phyloP scores from a whole-genome alignment of 2,888 invertebrate species.

The Acanthococcus lagerstroemiae region DNA sequence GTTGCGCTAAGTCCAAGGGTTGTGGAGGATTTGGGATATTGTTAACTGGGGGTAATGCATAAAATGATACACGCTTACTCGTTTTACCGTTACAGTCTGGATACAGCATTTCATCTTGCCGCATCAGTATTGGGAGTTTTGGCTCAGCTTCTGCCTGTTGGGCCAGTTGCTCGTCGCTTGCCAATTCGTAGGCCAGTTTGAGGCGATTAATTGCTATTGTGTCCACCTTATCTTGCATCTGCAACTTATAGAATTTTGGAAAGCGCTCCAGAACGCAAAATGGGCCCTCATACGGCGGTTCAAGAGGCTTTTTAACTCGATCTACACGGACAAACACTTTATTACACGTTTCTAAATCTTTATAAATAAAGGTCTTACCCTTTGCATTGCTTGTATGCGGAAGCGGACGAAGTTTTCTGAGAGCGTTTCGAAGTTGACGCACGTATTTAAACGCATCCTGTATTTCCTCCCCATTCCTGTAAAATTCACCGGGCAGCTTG shows the following conservation, averaged over 20 bases:
- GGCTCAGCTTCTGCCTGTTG: too few relatives aligned
- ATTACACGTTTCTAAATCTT: slow-evolving; percentile 5
- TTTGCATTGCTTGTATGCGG: background rate
- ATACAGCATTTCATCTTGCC: background rate
- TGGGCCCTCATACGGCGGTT: slow-evolving; percentile 31
- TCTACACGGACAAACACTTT: slow-evolving; percentile 30
- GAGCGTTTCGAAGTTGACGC: background rate
- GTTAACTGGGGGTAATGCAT: too few relatives aligned
- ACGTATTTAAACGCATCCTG: background rate
- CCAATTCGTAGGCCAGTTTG: slow-evolving; percentile 12
- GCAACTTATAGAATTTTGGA: slow-evolving; percentile 7
- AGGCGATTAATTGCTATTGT: slow-evolving; percentile 6
- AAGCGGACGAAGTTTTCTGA: background rate
- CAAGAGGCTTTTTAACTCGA: slow-evolving; percentile 18
- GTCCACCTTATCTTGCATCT: background rate
- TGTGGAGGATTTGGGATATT: too few relatives aligned
- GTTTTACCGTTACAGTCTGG: too few relatives aligned
- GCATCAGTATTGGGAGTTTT: background rate
- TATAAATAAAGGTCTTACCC: background rate
- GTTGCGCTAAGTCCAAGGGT: too few relatives aligned
- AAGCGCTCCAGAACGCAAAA: slow-evolving; percentile 7
- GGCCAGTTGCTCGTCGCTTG: background rate
- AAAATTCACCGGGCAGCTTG: background rate
- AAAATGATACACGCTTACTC: too few relatives aligned
- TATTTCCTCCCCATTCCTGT: background rate